Percentiles rank a stretch among this genome's conserved stretches.
Conservation (phyloP, 2,888 invertebrate species). For the Hirtodrosophila cameraria region DNA sequence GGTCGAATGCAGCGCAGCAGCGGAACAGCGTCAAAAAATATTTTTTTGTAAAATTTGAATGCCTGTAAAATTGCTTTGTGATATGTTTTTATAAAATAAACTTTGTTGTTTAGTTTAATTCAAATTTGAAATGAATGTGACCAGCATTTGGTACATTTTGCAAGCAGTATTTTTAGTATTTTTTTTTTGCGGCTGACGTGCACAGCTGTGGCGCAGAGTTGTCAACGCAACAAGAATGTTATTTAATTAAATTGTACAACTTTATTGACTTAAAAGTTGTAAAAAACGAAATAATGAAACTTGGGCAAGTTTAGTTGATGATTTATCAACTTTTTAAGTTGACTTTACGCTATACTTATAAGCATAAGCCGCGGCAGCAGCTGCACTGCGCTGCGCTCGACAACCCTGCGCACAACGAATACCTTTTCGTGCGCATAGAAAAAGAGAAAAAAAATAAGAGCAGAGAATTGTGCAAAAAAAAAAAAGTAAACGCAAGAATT, state of each 20-base stretch:
- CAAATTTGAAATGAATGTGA: conserved; percentile 23
- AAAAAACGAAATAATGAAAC: neutral
- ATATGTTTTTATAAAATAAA: conserved; percentile 66
- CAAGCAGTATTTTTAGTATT: conserved; percentile 26
- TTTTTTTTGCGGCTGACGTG: neutral
- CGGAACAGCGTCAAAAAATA: conserved; percentile 16
- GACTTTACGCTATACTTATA: too few species aligned
- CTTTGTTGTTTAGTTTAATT: conserved; percentile 27
- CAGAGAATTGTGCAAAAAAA: conserved; percentile 36
- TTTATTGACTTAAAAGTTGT: conserved; percentile 45
- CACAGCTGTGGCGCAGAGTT: conserved; percentile 57
- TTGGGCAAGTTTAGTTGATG: too few species aligned
- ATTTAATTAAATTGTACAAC: conserved; percentile 1
- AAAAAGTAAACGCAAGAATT: conserved; percentile 47
- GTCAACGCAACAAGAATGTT: conserved; percentile 14
- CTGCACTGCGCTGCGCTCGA: neutral
- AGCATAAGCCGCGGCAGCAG: neutral
- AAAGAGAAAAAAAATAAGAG: conserved; percentile 39
- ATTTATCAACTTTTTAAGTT: too few species aligned
- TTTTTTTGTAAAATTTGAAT: conserved; percentile 18
- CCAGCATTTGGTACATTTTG: conserved; percentile 2
- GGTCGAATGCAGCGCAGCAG: neutral
- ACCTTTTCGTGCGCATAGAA: conserved; percentile 64
- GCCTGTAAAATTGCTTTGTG: conserved; percentile 53
- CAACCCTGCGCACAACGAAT: conserved; percentile 54